These are phyloP conservation scores for Drosophila ambigua DNA, from an alignment of 1,140 invertebrate species.

Conservation along the genomic window DNA sequence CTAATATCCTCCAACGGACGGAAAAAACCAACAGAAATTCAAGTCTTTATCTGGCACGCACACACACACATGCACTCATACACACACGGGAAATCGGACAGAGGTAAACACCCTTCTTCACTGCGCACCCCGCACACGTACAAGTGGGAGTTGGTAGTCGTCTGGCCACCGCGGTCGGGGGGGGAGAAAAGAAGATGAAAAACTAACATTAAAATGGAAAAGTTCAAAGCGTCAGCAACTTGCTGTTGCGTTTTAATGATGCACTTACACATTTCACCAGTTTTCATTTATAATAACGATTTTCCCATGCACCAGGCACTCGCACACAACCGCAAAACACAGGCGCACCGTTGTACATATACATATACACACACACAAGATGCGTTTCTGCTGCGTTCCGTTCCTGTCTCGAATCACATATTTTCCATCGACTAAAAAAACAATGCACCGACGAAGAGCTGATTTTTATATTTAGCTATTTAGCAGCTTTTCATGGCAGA, in stretches of 20 bases:
- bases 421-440: constrained; percentile 55
- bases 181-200: constrained; percentile 40
- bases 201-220: constrained; percentile 63
- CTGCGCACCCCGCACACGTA: constrained; percentile 71
- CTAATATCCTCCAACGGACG: constrained; percentile 48
- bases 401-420: constrained; percentile 57
- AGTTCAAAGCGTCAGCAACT: constrained; percentile 49
- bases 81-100: constrained; percentile 28
- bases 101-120: constrained; percentile 50
- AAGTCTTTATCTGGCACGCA: constrained; percentile 70
- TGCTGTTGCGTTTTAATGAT: constrained; percentile 36
- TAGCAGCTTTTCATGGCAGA: constrained; percentile 71
- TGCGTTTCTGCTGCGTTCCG: constrained; percentile 61
- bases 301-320: constrained; percentile 74
- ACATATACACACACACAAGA: constrained; percentile 48
- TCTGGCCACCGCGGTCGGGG: constrained; percentile 24
- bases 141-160: constrained; percentile 73
- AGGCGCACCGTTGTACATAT: constrained; percentile 23
- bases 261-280: constrained; percentile 75
- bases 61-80: constrained; percentile 36
- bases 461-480: constrained; percentile 82
- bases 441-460: constrained; percentile 55
- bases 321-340: constrained; percentile 52
- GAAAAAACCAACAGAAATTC: constrained; percentile 28
- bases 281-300: constrained; percentile 79